Conservation (phyloP, 2,888 invertebrate species). For the Apotomis turbidana region DNA sequence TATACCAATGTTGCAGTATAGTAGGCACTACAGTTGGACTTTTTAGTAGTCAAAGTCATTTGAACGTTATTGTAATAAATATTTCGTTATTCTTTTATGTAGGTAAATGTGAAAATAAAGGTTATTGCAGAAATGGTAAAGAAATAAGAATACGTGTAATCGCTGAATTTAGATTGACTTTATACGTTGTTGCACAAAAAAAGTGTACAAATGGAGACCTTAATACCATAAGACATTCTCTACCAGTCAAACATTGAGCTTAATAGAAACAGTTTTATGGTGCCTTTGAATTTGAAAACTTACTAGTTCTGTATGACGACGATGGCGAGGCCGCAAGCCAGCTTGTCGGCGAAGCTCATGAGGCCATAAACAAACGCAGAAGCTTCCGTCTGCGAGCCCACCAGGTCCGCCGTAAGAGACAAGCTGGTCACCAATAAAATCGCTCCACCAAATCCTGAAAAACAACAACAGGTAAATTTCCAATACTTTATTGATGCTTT, state of each 20-base stretch:
- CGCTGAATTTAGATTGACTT: too few relatives aligned
- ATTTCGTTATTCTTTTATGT: too few relatives aligned
- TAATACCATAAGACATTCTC: too few relatives aligned
- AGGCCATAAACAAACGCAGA: slow-evolving; percentile 96
- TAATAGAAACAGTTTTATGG: not conserved
- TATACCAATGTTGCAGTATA: too few relatives aligned
- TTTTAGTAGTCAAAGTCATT: too few relatives aligned
- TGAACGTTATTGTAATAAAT: too few relatives aligned
- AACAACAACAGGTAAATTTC: slow-evolving; percentile 8
- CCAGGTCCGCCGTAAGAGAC: slow-evolving; percentile 93
- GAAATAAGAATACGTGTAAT: too few relatives aligned
- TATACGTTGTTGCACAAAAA: too few relatives aligned
- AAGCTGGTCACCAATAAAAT: slow-evolving; percentile 94
- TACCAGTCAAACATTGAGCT: not conserved
- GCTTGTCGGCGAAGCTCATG: slow-evolving; percentile 96
- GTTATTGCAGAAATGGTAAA: too few relatives aligned
- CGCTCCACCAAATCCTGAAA: slow-evolving; percentile 90
- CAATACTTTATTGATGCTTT: not conserved
- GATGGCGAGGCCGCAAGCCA: slow-evolving; percentile 94
- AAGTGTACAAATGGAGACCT: too few relatives aligned
- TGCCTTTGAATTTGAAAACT: slow-evolving; percentile 56
- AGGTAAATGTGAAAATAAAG: too few relatives aligned
- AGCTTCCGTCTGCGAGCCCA: slow-evolving; percentile 91
- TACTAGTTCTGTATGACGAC: slow-evolving; percentile 91
- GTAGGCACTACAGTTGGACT: too few relatives aligned